These are phyloP conservation scores for Drosophila neoperkinsi DNA, from an alignment of 2,888 invertebrate species.

Conservation along the genomic window DNA sequence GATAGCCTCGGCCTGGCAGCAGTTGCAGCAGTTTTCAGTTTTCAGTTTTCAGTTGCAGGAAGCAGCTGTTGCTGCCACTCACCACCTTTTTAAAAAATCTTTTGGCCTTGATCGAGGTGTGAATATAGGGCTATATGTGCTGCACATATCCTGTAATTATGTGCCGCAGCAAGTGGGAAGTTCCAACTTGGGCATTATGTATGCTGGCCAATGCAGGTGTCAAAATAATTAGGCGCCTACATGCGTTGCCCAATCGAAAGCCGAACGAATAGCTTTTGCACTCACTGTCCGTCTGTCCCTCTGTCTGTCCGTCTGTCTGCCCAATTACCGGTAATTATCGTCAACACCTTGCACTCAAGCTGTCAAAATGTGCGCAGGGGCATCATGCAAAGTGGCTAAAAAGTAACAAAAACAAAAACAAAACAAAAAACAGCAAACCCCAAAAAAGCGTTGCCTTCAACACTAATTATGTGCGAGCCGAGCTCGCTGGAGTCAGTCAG, in stretches of 20 bases:
- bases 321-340: slow-evolving; percentile 79
- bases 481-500: slow-evolving; percentile 8
- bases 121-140: slow-evolving; percentile 38
- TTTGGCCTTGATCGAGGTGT: slow-evolving; percentile 70
- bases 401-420: slow-evolving; percentile 9
- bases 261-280: slow-evolving; percentile 35
- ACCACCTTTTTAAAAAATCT: slow-evolving; percentile 57
- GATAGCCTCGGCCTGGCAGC: slow-evolving; percentile 29
- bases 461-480: slow-evolving; percentile 68
- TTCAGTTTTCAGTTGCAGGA: slow-evolving; percentile 42
- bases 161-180: slow-evolving; percentile 40
- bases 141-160: slow-evolving; percentile 70
- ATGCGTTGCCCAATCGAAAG: neutral
- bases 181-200: neutral
- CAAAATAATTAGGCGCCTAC: slow-evolving; percentile 81
- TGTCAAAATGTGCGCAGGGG: slow-evolving; percentile 76
- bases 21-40: slow-evolving; percentile 20
- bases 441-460: slow-evolving; percentile 19
- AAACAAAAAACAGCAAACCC: slow-evolving; percentile 5
- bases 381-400: slow-evolving; percentile 78
- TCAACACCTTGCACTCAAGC: slow-evolving; percentile 77
- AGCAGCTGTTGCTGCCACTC: slow-evolving; percentile 57
- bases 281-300: slow-evolving; percentile 19
- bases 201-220: slow-evolving; percentile 67
- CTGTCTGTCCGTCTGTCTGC: slow-evolving; percentile 21